Percentiles rank a stretch among this genome's conserved stretches.
Conservation (phyloP, 2,888 invertebrate species). For the Seira musarum region DNA sequence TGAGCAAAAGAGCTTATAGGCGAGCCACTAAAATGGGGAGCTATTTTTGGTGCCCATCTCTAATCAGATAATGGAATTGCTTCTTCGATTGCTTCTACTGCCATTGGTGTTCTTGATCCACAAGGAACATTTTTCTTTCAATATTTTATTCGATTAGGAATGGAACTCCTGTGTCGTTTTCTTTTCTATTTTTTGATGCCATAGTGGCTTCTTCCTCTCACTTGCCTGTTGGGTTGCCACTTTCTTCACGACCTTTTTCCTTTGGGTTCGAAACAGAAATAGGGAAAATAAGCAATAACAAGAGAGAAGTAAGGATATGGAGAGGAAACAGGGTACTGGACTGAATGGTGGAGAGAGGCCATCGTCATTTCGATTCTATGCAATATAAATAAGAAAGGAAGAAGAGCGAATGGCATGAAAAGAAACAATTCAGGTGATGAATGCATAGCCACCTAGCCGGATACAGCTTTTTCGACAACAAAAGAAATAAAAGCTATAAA, state of each 20-base stretch:
- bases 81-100: slow-evolving; percentile 53
- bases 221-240: background rate
- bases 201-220: no score
- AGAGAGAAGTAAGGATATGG: background rate
- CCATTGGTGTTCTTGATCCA: background rate
- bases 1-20: no score
- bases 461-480: no score
- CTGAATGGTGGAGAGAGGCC: slow-evolving; percentile 19
- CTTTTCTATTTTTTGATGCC: slow-evolving; percentile 12
- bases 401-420: slow-evolving; percentile 24
- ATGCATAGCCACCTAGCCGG: slow-evolving; percentile 13
- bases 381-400: slow-evolving; percentile 48
- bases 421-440: slow-evolving; percentile 54
- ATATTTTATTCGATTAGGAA: slow-evolving; percentile 38
- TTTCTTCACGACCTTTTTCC: slow-evolving; percentile 1
- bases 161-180: slow-evolving; percentile 29
- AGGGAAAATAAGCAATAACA: slow-evolving; percentile 24
- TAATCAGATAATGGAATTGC: slow-evolving; percentile 59
- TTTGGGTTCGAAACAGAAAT: background rate
- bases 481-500: background rate
- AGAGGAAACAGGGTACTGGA: background rate
- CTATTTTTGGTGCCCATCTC: slow-evolving; percentile 58
- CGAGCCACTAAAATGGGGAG: slow-evolving; percentile 3
- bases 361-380: slow-evolving; percentile 58
- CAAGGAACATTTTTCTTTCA: background rate